phyloP scores from a whole-genome alignment of 2,797 vertebrate species.

The Oreochromis grahami region DNA sequence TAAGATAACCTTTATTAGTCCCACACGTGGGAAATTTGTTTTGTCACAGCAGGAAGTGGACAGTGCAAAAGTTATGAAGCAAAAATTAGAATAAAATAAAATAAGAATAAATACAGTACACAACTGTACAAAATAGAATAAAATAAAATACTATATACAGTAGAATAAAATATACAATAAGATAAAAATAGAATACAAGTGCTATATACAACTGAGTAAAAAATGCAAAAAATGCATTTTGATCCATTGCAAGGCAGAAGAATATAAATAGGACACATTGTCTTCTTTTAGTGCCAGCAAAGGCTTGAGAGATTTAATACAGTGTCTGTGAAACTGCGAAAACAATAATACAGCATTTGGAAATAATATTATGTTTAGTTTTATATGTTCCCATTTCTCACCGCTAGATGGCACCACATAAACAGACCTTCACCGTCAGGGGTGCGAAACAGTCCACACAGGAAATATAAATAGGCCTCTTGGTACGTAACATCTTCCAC shows the following conservation, averaged over 20 bases:
- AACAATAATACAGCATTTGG: neutral
- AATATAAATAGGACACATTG: neutral
- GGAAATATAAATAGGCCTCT: neutral
- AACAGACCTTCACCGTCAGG: neutral
- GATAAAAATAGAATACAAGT: too few species aligned
- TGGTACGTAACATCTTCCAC: neutral
- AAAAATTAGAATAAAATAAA: too few species aligned
- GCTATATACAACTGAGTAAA: too few species aligned
- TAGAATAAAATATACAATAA: too few species aligned
- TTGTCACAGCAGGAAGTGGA: too few species aligned
- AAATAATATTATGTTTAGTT: neutral
- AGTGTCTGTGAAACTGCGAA: neutral
- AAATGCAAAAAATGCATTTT: too few species aligned
- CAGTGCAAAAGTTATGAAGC: too few species aligned
- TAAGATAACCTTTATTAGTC: too few species aligned
- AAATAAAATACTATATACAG: too few species aligned
- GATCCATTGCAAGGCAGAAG: neutral
- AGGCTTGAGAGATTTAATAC: neutral
- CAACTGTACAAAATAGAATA: too few species aligned
- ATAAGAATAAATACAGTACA: too few species aligned
- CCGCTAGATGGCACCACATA: conserved; percentile 33
- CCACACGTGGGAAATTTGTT: too few species aligned
- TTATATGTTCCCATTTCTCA: neutral
- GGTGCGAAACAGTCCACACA: neutral
- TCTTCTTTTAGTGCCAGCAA: neutral